Base-by-base conservation (phyloP, 2,888 invertebrate genomes). In the Carterocephalus palaemon region DNA sequence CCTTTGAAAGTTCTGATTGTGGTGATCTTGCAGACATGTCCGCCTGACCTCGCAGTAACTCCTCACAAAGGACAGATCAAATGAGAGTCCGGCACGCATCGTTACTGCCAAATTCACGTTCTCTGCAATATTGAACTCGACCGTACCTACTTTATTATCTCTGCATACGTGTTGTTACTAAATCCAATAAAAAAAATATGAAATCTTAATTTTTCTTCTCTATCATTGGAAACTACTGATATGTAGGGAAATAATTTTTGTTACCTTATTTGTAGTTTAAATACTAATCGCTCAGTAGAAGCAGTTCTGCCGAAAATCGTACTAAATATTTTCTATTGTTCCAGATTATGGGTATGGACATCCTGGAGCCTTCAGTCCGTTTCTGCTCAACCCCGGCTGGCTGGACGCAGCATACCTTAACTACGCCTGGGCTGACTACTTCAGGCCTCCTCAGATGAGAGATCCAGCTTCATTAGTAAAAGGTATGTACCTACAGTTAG, bases 371-470 rank as follows among this genome's bases (percentile, higher is more conserved):
- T 93, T 93, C 71, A 92, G 92, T 62, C 93, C 93, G 1, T 93
- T 94, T 75, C 87, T 96, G 51, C 79, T 95, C 46, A 94, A 93
- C 65, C 93, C 95, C 0, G 92, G 93, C 20, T 95, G 95, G 93
- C 78, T 96, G 57, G 96, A 96, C 67, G 92, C 94, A 1, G 92
- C 94, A 3, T 95, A 94, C 73, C 90, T 95, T 78, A 91, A 92
- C 61, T 94, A 94, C 71, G 91, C 92, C 31, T 91, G 91, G 84
- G 89, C 87, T 1, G 93, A 94, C 66, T 93, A 93, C 70, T 92
- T 93, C 74, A 82, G 89, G 62, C 86, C 87, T 46, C 89, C 88
- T 2, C 86, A 85, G 37, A 65, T 77, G 59, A 69, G 79, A 50
- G 78, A 82, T 22, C 70, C 69, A 45, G 67, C 75, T 22, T 46